Conservation (phyloP, 1,140 invertebrate species). For the Paracyclopina nana region DNA sequence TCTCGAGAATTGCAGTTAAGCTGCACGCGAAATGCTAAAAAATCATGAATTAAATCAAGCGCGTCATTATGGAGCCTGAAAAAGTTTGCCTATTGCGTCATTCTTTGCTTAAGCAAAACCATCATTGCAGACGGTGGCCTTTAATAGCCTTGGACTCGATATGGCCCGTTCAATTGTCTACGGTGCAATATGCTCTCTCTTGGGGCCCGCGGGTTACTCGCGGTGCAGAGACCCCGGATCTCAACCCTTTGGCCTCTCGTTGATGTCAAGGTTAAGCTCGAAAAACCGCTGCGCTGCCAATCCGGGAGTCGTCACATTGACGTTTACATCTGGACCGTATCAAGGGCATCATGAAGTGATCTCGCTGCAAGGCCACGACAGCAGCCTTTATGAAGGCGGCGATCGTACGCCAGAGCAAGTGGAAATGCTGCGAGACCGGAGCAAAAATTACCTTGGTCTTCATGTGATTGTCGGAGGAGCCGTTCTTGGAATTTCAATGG, state of each 20-base stretch:
- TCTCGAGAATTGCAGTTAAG: too few species aligned
- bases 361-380: too few species aligned
- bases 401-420: slow-evolving; percentile 15
- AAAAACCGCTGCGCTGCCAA: too few species aligned
- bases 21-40: too few species aligned
- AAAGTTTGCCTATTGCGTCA: too few species aligned
- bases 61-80: too few species aligned
- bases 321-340: too few species aligned
- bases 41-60: too few species aligned
- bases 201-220: slow-evolving; percentile 8
- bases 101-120: too few species aligned
- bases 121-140: slow-evolving; percentile 10
- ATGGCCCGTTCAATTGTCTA: slow-evolving; percentile 7
- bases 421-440: slow-evolving; percentile 15
- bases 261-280: neutral
- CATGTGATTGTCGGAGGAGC: slow-evolving; percentile 11
- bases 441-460: slow-evolving; percentile 10
- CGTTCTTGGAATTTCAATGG: slow-evolving; percentile 12
- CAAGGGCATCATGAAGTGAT: too few species aligned
- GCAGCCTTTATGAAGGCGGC: neutral
- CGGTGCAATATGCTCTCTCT: slow-evolving; percentile 8
- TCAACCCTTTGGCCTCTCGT: slow-evolving; percentile 3
- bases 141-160: slow-evolving; percentile 13
- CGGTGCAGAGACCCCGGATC: neutral
- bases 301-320: too few species aligned